Evolutionary conservation across 2,797 vertebrate species (phyloP), one percentile per base, ranked within the genome.

Genomic region (Diceros bicornis): DNA sequence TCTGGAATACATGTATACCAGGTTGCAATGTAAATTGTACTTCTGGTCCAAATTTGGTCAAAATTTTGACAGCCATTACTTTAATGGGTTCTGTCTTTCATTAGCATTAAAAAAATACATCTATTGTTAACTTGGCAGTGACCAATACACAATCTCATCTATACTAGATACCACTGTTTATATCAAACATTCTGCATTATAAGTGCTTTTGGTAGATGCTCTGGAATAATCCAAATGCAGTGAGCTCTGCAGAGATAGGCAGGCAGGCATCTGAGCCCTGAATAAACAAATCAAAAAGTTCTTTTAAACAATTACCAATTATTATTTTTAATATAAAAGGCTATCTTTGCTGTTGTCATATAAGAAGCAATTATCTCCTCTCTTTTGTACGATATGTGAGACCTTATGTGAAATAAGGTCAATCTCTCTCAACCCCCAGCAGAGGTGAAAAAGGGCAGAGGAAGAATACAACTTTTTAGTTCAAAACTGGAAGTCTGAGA

Each of bases 401-500:
- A 32, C 9, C 37, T 89, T 85, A 64, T 7, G 12, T 50, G n/a
- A 95, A 96, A 83, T 52, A 89, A 92, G 27, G 37, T 14, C 64
- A 29, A 44, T 10, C 44, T 81, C 37, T 55, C 32, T 55, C 83
- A 77, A 62, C 1, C 44, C 47, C 34, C 61, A 85, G 79, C 23
- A 85, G 72, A 61, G n/a, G 37, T 88, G 18, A 64, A 88, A 94
- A 87, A 21, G 23, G 61, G 18, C 88, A 79, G 21, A 41, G 34
- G 41, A 88, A 55, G 17, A 61, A 82, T 0, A 34, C 3, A 64
- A 52, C 14, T 17, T 92, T 93, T 79, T 17, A 89, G 47, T 10
- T 83, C n/a, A 66, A 94, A 93, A 71, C 47, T 81, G 37, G 27
- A 84, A 66, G 16, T 29, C 37, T 82, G 52, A 94, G 79, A 82